A percentile compares a stretch with the other conserved stretches of the same genome.
These are phyloP conservation scores for Conchocele bisecta DNA, from an alignment of 2,888 invertebrate species.

Conservation along the genomic window DNA sequence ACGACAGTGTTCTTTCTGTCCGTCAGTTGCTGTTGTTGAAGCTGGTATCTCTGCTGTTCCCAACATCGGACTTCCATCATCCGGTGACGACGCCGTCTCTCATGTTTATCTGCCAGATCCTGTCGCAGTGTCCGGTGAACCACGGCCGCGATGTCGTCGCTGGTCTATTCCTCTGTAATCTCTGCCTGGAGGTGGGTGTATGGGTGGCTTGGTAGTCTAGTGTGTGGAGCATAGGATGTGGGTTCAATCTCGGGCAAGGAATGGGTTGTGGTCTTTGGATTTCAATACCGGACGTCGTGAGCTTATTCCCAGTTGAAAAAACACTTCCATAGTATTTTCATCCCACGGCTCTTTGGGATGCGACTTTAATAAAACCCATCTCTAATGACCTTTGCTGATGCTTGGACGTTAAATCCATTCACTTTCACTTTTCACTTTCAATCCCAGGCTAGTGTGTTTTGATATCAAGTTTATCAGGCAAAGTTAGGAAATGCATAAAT, in stretches of 20 bases:
- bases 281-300: neutral
- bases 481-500: too few species aligned
- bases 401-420: too few species aligned
- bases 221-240: neutral
- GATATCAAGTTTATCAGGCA: too few species aligned
- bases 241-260: too few species aligned
- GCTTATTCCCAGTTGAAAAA: too few species aligned
- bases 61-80: constrained; percentile 95
- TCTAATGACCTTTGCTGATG: too few species aligned
- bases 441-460: too few species aligned
- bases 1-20: too few species aligned
- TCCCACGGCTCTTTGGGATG: too few species aligned
- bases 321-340: too few species aligned
- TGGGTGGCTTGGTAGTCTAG: neutral
- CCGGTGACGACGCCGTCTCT: constrained; percentile 92
- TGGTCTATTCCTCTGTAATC: constrained; percentile 89
- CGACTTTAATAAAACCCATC: too few species aligned
- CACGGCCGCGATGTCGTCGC: constrained; percentile 87
- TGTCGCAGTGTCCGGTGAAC: constrained; percentile 85
- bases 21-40: constrained; percentile 91
- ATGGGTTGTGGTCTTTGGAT: neutral
- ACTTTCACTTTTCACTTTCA: too few species aligned
- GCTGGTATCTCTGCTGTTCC: constrained; percentile 90
- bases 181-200: constrained; percentile 88
- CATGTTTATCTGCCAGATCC: constrained; percentile 92